phyloP scores from a whole-genome alignment of 2,113 vertebrate species.

The Urocynchramus pylzowi region DNA sequence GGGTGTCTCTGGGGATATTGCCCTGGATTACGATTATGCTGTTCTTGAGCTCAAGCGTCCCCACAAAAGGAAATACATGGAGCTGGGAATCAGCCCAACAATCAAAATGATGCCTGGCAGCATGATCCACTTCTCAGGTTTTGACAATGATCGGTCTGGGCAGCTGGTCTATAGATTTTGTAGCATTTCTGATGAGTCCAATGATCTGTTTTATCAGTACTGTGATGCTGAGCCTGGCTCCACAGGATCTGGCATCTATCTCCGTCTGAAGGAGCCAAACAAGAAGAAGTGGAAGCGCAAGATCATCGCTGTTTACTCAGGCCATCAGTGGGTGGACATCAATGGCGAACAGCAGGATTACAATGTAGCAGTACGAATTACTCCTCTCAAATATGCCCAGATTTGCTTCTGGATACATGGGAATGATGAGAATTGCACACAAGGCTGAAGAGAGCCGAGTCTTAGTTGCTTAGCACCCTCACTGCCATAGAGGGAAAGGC shows the following conservation, averaged over 20 bases:
- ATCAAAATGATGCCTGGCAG: slow-evolving; percentile 86
- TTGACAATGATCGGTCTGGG: slow-evolving; percentile 87
- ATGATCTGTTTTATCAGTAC: slow-evolving; percentile 89
- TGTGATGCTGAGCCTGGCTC: slow-evolving; percentile 93
- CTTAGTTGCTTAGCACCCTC: neutral
- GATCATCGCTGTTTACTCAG: slow-evolving; percentile 90
- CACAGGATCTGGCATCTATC: slow-evolving; percentile 91
- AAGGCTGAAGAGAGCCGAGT: slow-evolving; percentile 61
- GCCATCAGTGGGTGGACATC: slow-evolving; percentile 93
- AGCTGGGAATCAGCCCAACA: slow-evolving; percentile 86
- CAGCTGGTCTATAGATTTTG: slow-evolving; percentile 94
- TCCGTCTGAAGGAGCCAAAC: slow-evolving; percentile 88
- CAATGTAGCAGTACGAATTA: slow-evolving; percentile 95
- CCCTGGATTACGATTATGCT: slow-evolving; percentile 91
- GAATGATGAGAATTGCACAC: slow-evolving; percentile 78
- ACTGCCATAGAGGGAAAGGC: neutral
- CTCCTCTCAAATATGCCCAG: slow-evolving; percentile 93
- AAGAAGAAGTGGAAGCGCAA: slow-evolving; percentile 92
- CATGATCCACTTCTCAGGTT: slow-evolving; percentile 95
- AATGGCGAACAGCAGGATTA: slow-evolving; percentile 89
- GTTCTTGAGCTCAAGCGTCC: slow-evolving; percentile 89
- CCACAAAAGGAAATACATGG: slow-evolving; percentile 88
- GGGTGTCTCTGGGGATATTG: slow-evolving; percentile 72
- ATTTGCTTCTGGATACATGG: slow-evolving; percentile 95
- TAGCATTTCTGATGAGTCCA: slow-evolving; percentile 90